phyloP scores from a whole-genome alignment of 2,797 vertebrate genomes.

The Clarias platycephalus region DNA sequence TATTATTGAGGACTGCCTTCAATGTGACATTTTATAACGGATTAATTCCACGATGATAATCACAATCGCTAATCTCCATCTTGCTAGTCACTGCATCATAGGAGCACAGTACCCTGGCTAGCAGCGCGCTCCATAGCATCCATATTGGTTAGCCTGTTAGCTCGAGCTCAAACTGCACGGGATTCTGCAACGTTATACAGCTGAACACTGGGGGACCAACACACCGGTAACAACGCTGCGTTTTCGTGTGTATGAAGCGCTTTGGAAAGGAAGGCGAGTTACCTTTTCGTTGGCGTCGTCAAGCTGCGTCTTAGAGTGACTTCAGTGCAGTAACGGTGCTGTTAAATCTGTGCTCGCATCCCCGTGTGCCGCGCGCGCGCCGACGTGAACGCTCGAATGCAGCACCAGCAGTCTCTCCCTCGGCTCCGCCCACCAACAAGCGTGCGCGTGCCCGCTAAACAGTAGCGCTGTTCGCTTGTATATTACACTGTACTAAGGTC shows the following conservation, averaged over 20 bases:
- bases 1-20: neutral
- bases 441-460: conserved; percentile 59
- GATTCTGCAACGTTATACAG: conserved; percentile 54
- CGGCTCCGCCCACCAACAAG: conserved; percentile 64
- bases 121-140: conserved; percentile 64
- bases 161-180: conserved; percentile 41
- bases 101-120: conserved; percentile 40
- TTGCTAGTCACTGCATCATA: conserved; percentile 60
- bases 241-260: neutral
- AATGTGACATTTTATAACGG: neutral
- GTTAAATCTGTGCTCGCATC: conserved; percentile 71
- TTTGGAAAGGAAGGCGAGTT: conserved; percentile 41
- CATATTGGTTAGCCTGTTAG: conserved; percentile 70
- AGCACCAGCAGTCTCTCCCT: conserved; percentile 57
- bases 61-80: conserved; percentile 63
- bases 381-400: conserved; percentile 71
- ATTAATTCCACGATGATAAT: conserved; percentile 3
- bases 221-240: conserved; percentile 41
- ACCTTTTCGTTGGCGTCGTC: conserved; percentile 67
- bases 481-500: neutral
- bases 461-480: neutral
- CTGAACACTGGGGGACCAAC: conserved; percentile 53
- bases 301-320: conserved; percentile 54
- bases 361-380: conserved; percentile 54
- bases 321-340: conserved; percentile 56